Evolutionary conservation across 2,888 invertebrate species (phyloP).

Genomic region (Platypus cylindrus): DNA sequence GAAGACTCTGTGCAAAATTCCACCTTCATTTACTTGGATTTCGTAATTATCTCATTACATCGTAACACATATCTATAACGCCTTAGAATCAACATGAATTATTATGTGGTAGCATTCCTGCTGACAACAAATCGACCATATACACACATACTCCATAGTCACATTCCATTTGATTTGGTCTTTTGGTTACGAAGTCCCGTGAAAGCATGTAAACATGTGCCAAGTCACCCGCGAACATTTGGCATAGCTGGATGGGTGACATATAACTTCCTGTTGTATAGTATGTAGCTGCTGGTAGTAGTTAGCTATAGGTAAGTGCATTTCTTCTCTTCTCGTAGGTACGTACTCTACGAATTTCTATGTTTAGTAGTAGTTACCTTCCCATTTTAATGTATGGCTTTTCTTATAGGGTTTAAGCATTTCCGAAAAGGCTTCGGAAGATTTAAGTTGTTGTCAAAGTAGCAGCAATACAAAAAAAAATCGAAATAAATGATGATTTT

Average conservation of each 20-base stretch:
- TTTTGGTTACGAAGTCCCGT: conserved; percentile 16
- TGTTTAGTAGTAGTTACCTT: conserved; percentile 24
- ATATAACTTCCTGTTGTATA: conserved; percentile 10
- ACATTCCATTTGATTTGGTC: conserved; percentile 18
- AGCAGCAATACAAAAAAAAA: too few relatives aligned
- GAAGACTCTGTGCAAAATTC: too few relatives aligned
- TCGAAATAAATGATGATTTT: too few relatives aligned
- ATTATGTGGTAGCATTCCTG: conserved; percentile 1
- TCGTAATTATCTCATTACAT: too few relatives aligned
- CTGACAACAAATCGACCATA: conserved; percentile 15
- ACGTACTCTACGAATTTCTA: conserved; percentile 5
- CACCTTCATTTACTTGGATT: too few relatives aligned
- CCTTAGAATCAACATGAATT: too few relatives aligned
- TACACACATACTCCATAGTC: too few relatives aligned
- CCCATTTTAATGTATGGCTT: conserved; percentile 20
- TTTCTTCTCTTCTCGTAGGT: conserved; percentile 6
- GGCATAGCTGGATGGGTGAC: conserved; percentile 17
- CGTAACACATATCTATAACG: too few relatives aligned
- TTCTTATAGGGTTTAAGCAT: conserved; percentile 25
- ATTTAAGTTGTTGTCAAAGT: conserved; percentile 18
- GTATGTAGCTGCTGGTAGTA: background rate
- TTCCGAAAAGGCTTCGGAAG: conserved; percentile 24
- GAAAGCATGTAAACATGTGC: conserved; percentile 18
- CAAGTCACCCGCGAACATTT: conserved; percentile 19
- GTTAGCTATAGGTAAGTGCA: too few relatives aligned